Base-by-base conservation (phyloP, 2,113 vertebrate genomes). In the Axis porcinus region DNA sequence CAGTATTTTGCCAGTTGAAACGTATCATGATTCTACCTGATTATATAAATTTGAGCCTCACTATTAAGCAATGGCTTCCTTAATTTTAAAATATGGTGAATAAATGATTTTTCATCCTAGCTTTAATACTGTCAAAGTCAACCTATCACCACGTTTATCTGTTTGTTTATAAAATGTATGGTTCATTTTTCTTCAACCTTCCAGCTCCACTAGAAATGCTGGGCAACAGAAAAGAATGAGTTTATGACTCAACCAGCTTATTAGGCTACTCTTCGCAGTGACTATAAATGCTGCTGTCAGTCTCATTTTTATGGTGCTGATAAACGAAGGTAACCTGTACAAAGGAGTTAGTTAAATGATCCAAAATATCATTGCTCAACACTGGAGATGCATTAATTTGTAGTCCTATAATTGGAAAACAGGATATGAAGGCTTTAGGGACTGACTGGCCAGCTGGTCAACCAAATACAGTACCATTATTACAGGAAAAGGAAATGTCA, bases 291-390 rank as follows among this genome's bases (percentile, higher is more conserved):
- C 87, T 97, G 87, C 85, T 55, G 0, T 96, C 47, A 74, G 40
- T 88, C 87, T 97, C 76, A 4, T 76, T 97, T 98, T 98, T 98
- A 98, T 95, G 86, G 30, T 92, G 11, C 52, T 97, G 94, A 98
- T 94, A 98, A 97, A 95, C 74, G 40, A 97, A 84, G 62, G 90
- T 76, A 98, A 94, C 89, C 91, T 97, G 64, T 67, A 70, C 86
- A 82, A 95, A 89, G 85, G 50, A 96, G 96, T 98, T 98, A 97
- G 97, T 96, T 97, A 98, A 98, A 98, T 98, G 97, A 97, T 43
- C 82, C 91, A 94, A 97, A 97, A 98, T 96, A 79, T 93, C 97
- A 96, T 95, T 94, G 88, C 62, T 57, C 79, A 97, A 89, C 57
- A 64, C 78, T 45, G 70, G 70, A 86, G 86, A 96, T 86, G 54